Conservation (phyloP, 2,888 invertebrate genomes). For the Hartigia nigra region DNA sequence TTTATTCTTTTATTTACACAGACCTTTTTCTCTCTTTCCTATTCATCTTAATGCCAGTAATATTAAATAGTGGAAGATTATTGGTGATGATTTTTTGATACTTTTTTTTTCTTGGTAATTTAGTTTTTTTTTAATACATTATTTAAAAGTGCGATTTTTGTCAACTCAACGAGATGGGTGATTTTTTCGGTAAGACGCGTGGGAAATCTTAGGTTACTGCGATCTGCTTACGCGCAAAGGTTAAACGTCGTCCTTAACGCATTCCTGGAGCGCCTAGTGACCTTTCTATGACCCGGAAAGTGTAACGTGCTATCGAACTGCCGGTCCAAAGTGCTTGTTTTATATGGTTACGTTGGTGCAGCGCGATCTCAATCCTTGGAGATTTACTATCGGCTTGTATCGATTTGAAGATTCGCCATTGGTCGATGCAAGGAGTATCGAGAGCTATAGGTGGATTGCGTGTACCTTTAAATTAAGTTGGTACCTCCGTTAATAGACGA, state of each 20-base stretch:
- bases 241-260: constrained; percentile 56
- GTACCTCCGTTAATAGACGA: background rate
- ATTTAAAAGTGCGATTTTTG: background rate
- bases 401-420: background rate
- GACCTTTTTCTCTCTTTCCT: background rate
- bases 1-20: background rate
- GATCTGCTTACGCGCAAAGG: constrained; percentile 50
- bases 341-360: background rate
- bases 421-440: background rate
- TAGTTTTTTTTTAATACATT: background rate
- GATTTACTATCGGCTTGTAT: background rate
- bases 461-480: background rate
- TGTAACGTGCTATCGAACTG: constrained; percentile 26
- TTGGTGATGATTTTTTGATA: background rate
- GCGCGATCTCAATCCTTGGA: background rate
- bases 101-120: background rate
- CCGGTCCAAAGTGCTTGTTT: constrained; percentile 1
- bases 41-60: background rate
- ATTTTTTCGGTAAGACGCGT: constrained; percentile 26
- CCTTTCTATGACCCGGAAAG: constrained; percentile 44
- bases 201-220: constrained; percentile 47
- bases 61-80: background rate
- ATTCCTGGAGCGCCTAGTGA: constrained; percentile 38
- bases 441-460: background rate
- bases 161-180: background rate